Percentiles rank a stretch among this genome's conserved stretches.
Conservation (phyloP, 2,888 invertebrate species). For the Raillietiella orientalis region DNA sequence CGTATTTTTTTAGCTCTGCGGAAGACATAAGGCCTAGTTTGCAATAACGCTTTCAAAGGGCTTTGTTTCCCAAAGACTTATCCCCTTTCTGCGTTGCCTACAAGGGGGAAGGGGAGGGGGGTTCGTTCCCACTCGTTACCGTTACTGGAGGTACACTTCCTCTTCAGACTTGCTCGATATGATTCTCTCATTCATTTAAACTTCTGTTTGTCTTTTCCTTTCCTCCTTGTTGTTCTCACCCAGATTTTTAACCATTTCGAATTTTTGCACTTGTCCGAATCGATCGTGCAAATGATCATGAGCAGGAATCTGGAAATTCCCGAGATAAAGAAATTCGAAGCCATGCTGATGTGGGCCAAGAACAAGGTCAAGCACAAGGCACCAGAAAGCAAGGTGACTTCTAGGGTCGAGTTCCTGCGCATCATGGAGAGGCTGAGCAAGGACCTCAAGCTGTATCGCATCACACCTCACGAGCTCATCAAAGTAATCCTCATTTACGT, state of each 20-base stretch:
- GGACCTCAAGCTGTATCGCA: slow-evolving; percentile 59
- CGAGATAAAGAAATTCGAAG: slow-evolving; percentile 67
- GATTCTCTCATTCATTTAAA: too few species aligned
- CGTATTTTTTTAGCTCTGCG: too few species aligned
- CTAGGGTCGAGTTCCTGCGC: slow-evolving; percentile 60
- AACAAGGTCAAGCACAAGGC: slow-evolving; percentile 41
- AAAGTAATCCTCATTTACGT: slow-evolving; percentile 21
- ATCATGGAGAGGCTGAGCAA: slow-evolving; percentile 68
- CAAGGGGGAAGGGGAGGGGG: too few species aligned
- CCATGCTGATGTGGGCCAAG: slow-evolving; percentile 66
- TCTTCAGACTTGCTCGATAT: too few species aligned
- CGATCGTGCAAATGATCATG: slow-evolving; percentile 83
- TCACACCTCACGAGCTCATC: slow-evolving; percentile 68
- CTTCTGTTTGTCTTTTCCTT: too few species aligned
- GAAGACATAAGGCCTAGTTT: too few species aligned
- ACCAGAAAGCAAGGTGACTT: slow-evolving; percentile 44
- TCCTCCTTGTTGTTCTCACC: too few species aligned
- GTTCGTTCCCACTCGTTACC: too few species aligned
- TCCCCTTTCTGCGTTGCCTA: too few species aligned
- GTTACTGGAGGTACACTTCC: too few species aligned
- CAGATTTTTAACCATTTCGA: slow-evolving; percentile 44
- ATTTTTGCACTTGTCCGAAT: slow-evolving; percentile 59
- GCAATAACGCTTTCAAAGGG: too few species aligned
- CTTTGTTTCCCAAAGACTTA: too few species aligned
- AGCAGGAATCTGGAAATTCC: slow-evolving; percentile 59